Base-by-base conservation (phyloP, 2,113 vertebrate genomes). In the Clarias macrocephalus region DNA sequence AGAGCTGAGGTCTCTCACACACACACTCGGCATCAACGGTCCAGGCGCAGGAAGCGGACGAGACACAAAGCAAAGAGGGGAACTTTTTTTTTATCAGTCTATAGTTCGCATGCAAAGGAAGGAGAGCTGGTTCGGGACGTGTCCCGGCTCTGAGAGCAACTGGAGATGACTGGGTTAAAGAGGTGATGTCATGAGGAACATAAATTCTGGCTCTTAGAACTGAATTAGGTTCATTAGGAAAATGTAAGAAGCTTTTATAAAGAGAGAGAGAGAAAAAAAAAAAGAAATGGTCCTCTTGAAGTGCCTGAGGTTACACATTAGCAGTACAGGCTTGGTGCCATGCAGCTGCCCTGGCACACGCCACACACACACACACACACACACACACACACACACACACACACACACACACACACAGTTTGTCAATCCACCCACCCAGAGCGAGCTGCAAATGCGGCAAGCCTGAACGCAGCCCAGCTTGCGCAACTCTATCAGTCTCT, bases 261-360 rank as follows among this genome's bases (percentile, higher is more conserved):
- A 16, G 21, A 21, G 19, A 21, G 6, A 21, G 56, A 86, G 65
- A 75, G 88, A 60, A 60, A 19, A 21, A 62, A 86, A 72, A 75
- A 89, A 84, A 80, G 68, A 37, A 54, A 48, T 48, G 81, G 84
- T 87, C 59, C 86, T 70, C 65, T 82, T 88, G 82, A 91, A 25
- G 15, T 62, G 85, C 84, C 73, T 89, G 85, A 87, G 89, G 86
- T 86, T 72, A 75, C 80, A 84, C 84, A 88, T 90, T 83, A 89
- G 72, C 52, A 13, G 87, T 87, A 87, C 86, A 80, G 88, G 85
- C 86, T 89, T 59, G 76, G 70, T 84, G 91, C 89, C 87, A 89
- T 82, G 82, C 80, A 89, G 89, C 88, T 89, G 89, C 81, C 52
- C 65, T 85, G 87, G 86, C 85, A 56, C 70, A 83, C 90, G 80